A percentile compares a stretch with the other conserved stretches of the same genome.
Evolutionary conservation across 1,140 invertebrate genomes (phyloP).

Genomic region (Matsumurasca onukii): DNA sequence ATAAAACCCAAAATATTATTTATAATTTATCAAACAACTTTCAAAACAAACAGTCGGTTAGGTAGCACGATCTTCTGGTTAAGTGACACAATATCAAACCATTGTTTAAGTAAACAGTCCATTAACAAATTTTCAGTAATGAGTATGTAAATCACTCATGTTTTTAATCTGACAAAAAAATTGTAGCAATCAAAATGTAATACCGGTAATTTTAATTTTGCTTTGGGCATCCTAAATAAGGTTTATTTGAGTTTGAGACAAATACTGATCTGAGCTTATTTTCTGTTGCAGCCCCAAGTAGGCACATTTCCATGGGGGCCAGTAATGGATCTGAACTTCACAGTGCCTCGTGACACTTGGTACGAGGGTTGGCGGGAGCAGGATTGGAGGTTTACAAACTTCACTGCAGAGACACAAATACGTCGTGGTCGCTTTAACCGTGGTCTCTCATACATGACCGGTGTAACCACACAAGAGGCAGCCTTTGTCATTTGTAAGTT

Average conservation of each 20-base stretch:
- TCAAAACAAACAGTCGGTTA: too few relatives aligned
- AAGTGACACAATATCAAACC: too few relatives aligned
- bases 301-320: conserved; percentile 93
- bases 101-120: too few relatives aligned
- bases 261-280: too few relatives aligned
- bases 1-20: too few relatives aligned
- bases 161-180: conserved; percentile 1
- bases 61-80: too few relatives aligned
- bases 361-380: conserved; percentile 79
- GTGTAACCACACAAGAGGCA: conserved; percentile 89
- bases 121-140: background rate
- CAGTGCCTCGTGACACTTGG: conserved; percentile 73
- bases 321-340: conserved; percentile 84
- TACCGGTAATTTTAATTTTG: too few relatives aligned
- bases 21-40: too few relatives aligned
- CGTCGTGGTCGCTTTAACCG: conserved; percentile 64
- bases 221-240: too few relatives aligned
- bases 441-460: conserved; percentile 80
- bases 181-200: too few relatives aligned
- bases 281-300: conserved; percentile 74
- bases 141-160: background rate
- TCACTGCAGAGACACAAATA: conserved; percentile 73
- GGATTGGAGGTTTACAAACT: conserved; percentile 80
- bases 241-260: too few relatives aligned
- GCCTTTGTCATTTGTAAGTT: conserved; percentile 76